Evolutionary conservation across 1,140 invertebrate species (phyloP).

Genomic region (Sycophila sp.): DNA sequence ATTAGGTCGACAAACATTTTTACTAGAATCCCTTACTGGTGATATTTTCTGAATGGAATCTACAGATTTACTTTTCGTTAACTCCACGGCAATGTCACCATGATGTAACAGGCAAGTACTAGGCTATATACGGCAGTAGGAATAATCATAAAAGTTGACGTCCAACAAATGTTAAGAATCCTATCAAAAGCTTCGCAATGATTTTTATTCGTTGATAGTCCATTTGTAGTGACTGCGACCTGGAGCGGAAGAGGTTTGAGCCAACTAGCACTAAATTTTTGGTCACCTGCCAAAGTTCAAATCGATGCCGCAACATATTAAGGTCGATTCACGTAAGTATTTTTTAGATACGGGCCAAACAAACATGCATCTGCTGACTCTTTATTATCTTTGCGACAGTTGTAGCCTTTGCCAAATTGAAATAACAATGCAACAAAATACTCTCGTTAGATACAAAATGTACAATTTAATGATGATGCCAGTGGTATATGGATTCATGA

Average conservation of each 20-base stretch:
- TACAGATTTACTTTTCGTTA: too few species aligned
- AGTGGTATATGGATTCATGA: too few species aligned
- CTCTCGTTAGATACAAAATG: too few species aligned
- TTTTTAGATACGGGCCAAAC: conserved; percentile 9
- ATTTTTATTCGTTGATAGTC: conserved; percentile 18
- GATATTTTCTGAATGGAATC: too few species aligned
- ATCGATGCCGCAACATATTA: conserved; percentile 26
- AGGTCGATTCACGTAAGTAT: conserved; percentile 18
- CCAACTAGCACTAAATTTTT: conserved; percentile 5
- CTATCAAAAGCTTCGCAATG: too few species aligned
- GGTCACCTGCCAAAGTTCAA: not conserved
- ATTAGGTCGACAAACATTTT: too few species aligned
- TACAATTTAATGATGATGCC: not conserved
- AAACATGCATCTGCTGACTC: not conserved
- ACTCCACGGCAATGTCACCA: too few species aligned
- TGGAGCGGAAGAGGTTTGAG: conserved; percentile 17
- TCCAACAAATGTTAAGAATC: too few species aligned
- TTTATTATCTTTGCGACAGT: not conserved
- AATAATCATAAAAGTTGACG: too few species aligned
- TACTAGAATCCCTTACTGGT: too few species aligned
- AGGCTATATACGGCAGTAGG: too few species aligned
- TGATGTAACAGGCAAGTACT: too few species aligned
- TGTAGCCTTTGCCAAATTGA: not conserved
- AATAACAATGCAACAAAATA: not conserved
- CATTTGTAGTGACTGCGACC: not conserved